Evolutionary conservation across 2,888 invertebrate species (phyloP).

Genomic region (Dynastes grantii): DNA sequence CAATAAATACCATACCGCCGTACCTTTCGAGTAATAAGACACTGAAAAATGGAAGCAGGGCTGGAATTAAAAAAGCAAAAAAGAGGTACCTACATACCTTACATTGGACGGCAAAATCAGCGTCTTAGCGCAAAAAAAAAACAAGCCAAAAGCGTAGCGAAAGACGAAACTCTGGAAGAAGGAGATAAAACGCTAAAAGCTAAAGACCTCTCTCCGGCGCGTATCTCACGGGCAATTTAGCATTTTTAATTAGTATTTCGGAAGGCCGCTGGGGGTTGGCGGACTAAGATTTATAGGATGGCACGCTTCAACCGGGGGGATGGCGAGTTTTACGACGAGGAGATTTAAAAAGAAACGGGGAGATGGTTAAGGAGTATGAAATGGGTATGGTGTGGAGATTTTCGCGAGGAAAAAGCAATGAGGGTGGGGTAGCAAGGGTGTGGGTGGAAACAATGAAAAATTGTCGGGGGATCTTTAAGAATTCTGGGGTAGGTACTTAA

Average conservation of each 20-base stretch:
- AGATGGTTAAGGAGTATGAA: not conserved
- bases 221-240: slow-evolving; percentile 69
- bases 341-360: not conserved
- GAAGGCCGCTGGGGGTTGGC: slow-evolving; percentile 56
- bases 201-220: slow-evolving; percentile 56
- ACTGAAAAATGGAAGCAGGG: too few relatives aligned
- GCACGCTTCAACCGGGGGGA: not conserved
- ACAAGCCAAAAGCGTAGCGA: not conserved
- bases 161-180: slow-evolving; percentile 6
- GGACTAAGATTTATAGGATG: slow-evolving; percentile 65
- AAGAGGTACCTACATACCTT: not conserved
- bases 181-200: slow-evolving; percentile 56
- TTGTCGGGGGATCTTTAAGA: not conserved
- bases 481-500: not conserved
- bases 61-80: not conserved
- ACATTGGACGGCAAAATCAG: not conserved
- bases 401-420: not conserved
- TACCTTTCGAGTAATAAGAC: too few relatives aligned
- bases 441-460: slow-evolving; percentile 4
- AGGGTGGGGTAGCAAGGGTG: not conserved
- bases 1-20: too few relatives aligned
- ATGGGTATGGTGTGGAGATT: not conserved
- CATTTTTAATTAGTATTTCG: slow-evolving; percentile 68
- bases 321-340: not conserved
- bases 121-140: not conserved